Percentiles rank a stretch among this genome's conserved stretches.
Evolutionary conservation across 2,113 vertebrate species (phyloP).

Genomic region (Rana temporaria): DNA sequence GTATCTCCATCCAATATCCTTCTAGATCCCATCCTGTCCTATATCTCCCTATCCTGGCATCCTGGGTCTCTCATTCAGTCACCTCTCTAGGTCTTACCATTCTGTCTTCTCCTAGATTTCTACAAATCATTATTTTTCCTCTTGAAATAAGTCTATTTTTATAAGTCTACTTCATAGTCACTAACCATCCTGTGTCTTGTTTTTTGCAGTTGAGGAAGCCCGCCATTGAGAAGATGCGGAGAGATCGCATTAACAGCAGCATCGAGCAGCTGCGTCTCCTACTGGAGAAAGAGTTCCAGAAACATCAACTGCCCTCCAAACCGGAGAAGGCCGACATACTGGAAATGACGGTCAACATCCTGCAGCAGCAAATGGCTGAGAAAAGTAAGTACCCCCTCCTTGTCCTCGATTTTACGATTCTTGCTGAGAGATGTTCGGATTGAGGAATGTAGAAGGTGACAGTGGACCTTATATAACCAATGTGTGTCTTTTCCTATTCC

Average conservation of each 20-base stretch:
- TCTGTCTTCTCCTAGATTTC: not conserved
- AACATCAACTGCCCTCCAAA: conserved; percentile 78
- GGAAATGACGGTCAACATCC: conserved; percentile 82
- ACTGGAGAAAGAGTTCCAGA: conserved; percentile 78
- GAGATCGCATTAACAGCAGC: conserved; percentile 83
- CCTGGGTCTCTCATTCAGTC: too few species aligned
- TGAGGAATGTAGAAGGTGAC: not conserved
- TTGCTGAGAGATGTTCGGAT: not conserved
- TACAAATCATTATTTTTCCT: not conserved
- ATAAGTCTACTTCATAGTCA: too few species aligned
- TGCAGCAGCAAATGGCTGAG: conserved; percentile 62
- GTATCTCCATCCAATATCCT: too few species aligned
- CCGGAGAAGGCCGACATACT: conserved; percentile 83
- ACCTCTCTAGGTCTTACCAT: too few species aligned
- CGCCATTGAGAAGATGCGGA: conserved; percentile 80
- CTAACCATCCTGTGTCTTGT: not conserved
- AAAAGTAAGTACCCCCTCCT: conserved; percentile 60
- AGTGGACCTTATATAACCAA: conserved; percentile 6
- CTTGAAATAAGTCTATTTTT: too few species aligned
- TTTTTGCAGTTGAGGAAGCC: conserved; percentile 76
- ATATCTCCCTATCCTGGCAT: too few species aligned
- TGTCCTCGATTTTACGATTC: not conserved
- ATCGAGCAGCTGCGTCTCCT: conserved; percentile 79
- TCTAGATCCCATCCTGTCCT: too few species aligned
- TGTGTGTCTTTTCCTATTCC: conserved; percentile 14